phyloP scores from a whole-genome alignment of 2,113 vertebrate genomes.

The Corydoras maculifer region DNA sequence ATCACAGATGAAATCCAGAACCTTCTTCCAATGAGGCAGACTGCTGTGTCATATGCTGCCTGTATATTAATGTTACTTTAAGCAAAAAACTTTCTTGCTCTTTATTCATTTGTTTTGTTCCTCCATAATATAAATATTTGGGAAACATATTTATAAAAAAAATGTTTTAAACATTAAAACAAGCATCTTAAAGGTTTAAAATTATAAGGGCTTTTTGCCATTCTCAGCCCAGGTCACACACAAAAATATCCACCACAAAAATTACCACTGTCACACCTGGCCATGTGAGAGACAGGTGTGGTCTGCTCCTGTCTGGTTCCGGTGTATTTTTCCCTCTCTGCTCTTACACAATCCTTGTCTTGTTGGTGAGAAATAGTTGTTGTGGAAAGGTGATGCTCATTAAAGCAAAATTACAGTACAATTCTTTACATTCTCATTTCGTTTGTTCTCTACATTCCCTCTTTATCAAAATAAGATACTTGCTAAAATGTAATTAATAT shows the following conservation, averaged over 20 bases:
- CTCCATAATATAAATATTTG: too few relatives aligned
- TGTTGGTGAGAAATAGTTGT: slow-evolving; percentile 59
- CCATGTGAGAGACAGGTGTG: slow-evolving; percentile 37
- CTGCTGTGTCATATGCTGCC: too few relatives aligned
- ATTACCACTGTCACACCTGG: slow-evolving; percentile 28
- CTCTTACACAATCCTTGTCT: slow-evolving; percentile 51
- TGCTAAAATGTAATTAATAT: slow-evolving; percentile 72
- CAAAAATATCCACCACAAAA: slow-evolving; percentile 23
- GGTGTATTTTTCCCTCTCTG: slow-evolving; percentile 53
- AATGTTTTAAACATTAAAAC: too few relatives aligned
- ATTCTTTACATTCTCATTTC: too few relatives aligned
- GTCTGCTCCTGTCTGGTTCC: slow-evolving; percentile 30
- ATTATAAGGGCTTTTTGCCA: neutral
- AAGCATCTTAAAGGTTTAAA: too few relatives aligned
- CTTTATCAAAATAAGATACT: slow-evolving; percentile 50
- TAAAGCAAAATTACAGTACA: slow-evolving; percentile 50
- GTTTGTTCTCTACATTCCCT: slow-evolving; percentile 13
- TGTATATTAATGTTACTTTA: too few relatives aligned
- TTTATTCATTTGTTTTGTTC: too few relatives aligned
- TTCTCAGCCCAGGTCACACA: neutral
- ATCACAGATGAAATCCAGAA: too few relatives aligned
- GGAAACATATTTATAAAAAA: too few relatives aligned
- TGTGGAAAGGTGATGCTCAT: slow-evolving; percentile 47
- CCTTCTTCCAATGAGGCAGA: too few relatives aligned
- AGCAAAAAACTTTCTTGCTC: too few relatives aligned